phyloP scores from a whole-genome alignment of 2,113 vertebrate species.

The Parotia lawesii region DNA sequence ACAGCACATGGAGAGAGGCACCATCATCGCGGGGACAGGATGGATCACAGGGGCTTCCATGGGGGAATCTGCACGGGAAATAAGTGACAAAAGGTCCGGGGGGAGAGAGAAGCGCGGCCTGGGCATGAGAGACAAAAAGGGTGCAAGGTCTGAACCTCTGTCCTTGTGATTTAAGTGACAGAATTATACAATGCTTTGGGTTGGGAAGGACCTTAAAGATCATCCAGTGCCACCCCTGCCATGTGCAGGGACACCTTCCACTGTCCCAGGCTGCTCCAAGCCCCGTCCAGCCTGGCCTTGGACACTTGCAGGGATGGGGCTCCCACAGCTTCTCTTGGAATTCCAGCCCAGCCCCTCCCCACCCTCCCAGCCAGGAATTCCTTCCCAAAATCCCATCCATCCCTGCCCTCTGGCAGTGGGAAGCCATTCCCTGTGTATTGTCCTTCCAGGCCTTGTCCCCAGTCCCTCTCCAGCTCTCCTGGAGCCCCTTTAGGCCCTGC shows the following conservation, averaged over 20 bases:
- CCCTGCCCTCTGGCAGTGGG: not conserved
- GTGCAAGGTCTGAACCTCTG: not conserved
- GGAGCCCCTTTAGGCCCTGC: not conserved
- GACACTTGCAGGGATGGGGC: not conserved
- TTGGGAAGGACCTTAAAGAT: too few relatives aligned
- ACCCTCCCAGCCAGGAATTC: not conserved
- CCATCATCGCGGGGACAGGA: fast-evolving
- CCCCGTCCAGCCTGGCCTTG: fast-evolving
- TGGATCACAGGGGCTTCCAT: fast-evolving
- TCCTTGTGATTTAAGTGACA: too few relatives aligned
- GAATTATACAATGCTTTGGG: too few relatives aligned
- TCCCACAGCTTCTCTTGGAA: not conserved
- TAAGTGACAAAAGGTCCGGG: fast-evolving
- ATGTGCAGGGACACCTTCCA: not conserved
- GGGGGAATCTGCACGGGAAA: not conserved
- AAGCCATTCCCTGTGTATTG: not conserved
- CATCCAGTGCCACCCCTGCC: not conserved
- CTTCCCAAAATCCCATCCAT: not conserved
- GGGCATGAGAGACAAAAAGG: not conserved
- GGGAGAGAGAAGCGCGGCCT: fast-evolving
- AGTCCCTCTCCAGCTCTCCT: not conserved
- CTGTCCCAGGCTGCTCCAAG: fast-evolving
- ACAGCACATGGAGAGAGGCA: not conserved
- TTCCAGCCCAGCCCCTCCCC: not conserved
- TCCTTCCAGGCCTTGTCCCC: fast-evolving